These are phyloP conservation scores for Neosalanx taihuensis DNA, from an alignment of 2,797 vertebrate species.

Conservation along the genomic window DNA sequence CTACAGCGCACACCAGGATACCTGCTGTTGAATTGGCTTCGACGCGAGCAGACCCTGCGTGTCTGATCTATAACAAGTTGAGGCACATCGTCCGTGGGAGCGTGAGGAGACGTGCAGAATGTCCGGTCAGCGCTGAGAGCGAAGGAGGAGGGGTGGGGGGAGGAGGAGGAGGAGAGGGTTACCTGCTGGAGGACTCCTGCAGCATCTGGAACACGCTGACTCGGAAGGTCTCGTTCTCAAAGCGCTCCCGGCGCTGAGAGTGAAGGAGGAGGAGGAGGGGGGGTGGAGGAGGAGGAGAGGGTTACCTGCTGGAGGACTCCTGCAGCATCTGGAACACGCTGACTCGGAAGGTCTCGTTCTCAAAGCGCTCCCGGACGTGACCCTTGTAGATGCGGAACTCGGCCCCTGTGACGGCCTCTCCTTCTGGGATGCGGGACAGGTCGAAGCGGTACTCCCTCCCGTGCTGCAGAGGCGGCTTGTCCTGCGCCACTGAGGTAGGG, in stretches of 20 bases:
- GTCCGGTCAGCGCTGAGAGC: not conserved
- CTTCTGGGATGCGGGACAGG: conserved; percentile 90
- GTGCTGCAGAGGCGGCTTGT: conserved; percentile 79
- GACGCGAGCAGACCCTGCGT: not conserved
- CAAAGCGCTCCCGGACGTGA: conserved; percentile 77
- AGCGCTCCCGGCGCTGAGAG: conserved; percentile 62
- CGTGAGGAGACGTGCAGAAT: not conserved
- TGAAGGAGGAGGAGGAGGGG: not conserved
- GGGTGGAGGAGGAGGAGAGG: no score
- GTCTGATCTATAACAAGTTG: not conserved
- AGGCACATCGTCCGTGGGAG: no score
- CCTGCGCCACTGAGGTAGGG: conserved; percentile 77
- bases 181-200: conserved; percentile 82
- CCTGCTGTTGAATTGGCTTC: not conserved
- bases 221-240: conserved; percentile 87
- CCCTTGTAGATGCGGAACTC: conserved; percentile 96
- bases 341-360: conserved; percentile 89
- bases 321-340: conserved; percentile 89
- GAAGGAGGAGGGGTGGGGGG: not conserved
- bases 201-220: conserved; percentile 91
- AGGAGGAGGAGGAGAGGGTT: not conserved
- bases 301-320: conserved; percentile 79
- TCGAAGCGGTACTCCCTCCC: conserved; percentile 88
- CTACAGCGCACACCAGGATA: not conserved
- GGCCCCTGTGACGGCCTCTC: conserved; percentile 87